These are phyloP conservation scores for Paratilapia polleni DNA, from an alignment of 2,113 vertebrate species.

Conservation along the genomic window DNA sequence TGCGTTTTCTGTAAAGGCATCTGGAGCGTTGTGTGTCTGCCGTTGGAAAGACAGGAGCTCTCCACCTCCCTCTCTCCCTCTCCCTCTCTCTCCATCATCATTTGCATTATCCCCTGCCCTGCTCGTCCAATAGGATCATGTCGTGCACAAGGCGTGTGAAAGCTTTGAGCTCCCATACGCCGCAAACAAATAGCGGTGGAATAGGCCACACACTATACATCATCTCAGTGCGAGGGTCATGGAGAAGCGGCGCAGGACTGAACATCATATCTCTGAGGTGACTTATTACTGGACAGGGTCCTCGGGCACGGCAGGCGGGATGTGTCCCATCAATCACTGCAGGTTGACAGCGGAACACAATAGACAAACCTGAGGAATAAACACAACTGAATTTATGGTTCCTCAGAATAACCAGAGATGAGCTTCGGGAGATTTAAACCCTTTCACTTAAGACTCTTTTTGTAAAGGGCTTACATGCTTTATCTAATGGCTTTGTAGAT, in stretches of 20 bases:
- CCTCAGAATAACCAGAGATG: neutral
- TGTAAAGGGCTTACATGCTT: neutral
- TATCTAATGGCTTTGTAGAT: neutral
- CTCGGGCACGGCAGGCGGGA: constrained; percentile 13
- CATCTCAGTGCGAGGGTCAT: constrained; percentile 28
- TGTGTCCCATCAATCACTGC: constrained; percentile 42
- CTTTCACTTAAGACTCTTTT: neutral
- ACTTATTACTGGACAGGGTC: constrained; percentile 26
- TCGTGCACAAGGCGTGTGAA: constrained; percentile 51
- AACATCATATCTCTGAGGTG: constrained; percentile 27
- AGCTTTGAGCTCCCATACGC: constrained; percentile 33
- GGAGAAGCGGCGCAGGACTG: constrained; percentile 15
- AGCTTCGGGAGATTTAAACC: neutral
- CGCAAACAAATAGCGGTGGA: constrained; percentile 18
- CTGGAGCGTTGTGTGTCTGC: constrained; percentile 53
- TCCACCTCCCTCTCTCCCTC: neutral
- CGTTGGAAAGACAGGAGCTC: constrained; percentile 44
- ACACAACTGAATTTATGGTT: neutral
- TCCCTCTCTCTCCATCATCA: constrained; percentile 33
- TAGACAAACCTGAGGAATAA: neutral
- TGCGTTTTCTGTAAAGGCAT: constrained; percentile 62
- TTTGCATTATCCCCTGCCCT: constrained; percentile 19
- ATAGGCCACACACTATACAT: constrained; percentile 15
- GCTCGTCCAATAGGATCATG: constrained; percentile 66
- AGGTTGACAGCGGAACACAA: neutral